These are phyloP conservation scores for Drosophila tripunctata DNA, from an alignment of 2,888 invertebrate genomes.

Conservation along the genomic window DNA sequence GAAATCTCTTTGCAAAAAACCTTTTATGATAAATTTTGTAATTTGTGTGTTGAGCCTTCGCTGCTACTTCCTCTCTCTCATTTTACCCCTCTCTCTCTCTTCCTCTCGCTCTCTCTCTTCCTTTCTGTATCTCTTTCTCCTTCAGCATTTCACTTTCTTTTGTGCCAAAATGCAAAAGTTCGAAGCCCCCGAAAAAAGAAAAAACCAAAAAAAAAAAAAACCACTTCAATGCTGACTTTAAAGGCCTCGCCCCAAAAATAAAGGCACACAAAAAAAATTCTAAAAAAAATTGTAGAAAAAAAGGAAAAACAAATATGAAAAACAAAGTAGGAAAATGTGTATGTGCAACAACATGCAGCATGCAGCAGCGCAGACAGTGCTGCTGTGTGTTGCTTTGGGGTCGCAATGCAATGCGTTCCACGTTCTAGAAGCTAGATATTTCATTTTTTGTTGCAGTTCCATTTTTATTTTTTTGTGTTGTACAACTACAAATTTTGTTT, in stretches of 20 bases:
- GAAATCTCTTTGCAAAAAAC: neutral
- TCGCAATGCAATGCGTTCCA: no score
- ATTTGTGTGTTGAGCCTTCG: conserved; percentile 17
- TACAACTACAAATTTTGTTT: conserved; percentile 39
- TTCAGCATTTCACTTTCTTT: conserved; percentile 72
- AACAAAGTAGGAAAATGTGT: conserved; percentile 32
- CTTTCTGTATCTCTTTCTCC: neutral
- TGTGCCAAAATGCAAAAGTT: conserved; percentile 67
- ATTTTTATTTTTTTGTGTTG: neutral
- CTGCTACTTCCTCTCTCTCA: neutral
- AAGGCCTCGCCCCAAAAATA: conserved; percentile 37
- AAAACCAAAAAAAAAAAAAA: no score
- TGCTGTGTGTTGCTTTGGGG: no score
- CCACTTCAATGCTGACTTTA: conserved; percentile 55
- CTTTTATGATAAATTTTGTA: conserved; percentile 11
- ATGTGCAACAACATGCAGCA: conserved; percentile 19
- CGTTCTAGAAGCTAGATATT: no score
- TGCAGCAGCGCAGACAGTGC: conserved; percentile 46
- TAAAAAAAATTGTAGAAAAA: conserved; percentile 21
- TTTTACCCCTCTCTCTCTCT: neutral
- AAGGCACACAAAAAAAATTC: conserved; percentile 20
- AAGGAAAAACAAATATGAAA: conserved; percentile 27
- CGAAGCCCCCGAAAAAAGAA: conserved; percentile 63
- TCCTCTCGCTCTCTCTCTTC: neutral
- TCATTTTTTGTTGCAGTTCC: conserved; percentile 18